These are phyloP conservation scores for Acleris literana DNA, from an alignment of 2,888 invertebrate species.

Conservation along the genomic window DNA sequence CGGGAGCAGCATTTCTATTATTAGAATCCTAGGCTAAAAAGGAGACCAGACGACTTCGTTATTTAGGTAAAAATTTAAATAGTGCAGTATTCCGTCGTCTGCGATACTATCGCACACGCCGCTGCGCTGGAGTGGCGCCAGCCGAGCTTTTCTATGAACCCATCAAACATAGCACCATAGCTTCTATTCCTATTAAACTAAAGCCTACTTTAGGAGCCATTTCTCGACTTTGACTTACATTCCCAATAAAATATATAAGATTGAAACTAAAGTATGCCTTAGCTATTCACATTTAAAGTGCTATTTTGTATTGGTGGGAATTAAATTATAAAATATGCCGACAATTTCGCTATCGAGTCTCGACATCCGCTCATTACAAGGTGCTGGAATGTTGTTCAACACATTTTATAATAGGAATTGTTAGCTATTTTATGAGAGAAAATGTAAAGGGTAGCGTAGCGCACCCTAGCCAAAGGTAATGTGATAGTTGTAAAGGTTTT, in stretches of 20 bases:
- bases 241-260: slow-evolving; percentile 47
- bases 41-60: slow-evolving; percentile 20
- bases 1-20: background rate
- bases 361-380: slow-evolving; percentile 81
- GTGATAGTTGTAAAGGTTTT: too few relatives aligned
- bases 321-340: slow-evolving; percentile 71
- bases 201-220: slow-evolving; percentile 62
- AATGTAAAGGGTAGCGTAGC: slow-evolving; percentile 51
- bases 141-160: slow-evolving; percentile 44
- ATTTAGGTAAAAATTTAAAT: slow-evolving; percentile 59
- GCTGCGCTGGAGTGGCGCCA: slow-evolving; percentile 66
- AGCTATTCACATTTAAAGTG: slow-evolving; percentile 44
- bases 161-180: slow-evolving; percentile 61
- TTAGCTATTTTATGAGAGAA: slow-evolving; percentile 57
- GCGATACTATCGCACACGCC: slow-evolving; percentile 72
- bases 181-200: slow-evolving; percentile 61
- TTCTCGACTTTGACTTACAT: slow-evolving; percentile 58
- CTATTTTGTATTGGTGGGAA: slow-evolving; percentile 38
- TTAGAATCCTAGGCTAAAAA: slow-evolving; percentile 8
- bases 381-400: slow-evolving; percentile 76
- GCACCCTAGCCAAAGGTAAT: slow-evolving; percentile 1
- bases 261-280: slow-evolving; percentile 51
- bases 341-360: slow-evolving; percentile 78
- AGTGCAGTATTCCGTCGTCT: slow-evolving; percentile 56
- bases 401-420: slow-evolving; percentile 71